phyloP scores from a whole-genome alignment of 2,797 vertebrate species.

The Clamator glandarius region DNA sequence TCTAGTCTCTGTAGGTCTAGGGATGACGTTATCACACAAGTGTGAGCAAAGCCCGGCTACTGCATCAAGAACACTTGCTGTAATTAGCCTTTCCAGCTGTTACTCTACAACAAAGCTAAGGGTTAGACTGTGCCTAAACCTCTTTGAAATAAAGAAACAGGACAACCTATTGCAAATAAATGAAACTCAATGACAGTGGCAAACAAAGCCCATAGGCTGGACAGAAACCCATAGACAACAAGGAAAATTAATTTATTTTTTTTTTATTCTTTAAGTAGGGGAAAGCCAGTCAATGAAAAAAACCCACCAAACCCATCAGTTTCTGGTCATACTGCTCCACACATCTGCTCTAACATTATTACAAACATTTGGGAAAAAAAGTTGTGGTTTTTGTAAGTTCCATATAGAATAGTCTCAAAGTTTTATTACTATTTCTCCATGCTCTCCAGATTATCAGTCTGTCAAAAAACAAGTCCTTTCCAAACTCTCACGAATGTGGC shows the following conservation, averaged over 20 bases:
- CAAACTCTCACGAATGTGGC: not conserved
- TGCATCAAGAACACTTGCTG: not conserved
- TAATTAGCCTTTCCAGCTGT: not conserved
- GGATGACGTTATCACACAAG: not conserved
- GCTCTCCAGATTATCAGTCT: not conserved
- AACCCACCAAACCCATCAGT: not conserved
- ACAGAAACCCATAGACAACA: not conserved
- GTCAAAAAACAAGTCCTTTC: not conserved
- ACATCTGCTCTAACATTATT: not conserved
- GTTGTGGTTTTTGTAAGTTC: not conserved
- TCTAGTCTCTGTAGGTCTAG: not conserved
- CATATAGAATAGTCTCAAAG: not conserved
- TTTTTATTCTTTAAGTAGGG: no score
- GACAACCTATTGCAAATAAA: not conserved
- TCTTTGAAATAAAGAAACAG: not conserved
- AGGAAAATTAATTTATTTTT: not conserved
- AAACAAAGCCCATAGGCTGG: not conserved
- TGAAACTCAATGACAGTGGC: not conserved
- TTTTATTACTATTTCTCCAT: not conserved
- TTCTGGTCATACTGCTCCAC: not conserved
- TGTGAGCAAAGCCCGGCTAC: not conserved
- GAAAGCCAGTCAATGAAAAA: fast-evolving
- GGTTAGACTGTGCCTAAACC: not conserved
- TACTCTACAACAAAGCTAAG: not conserved
- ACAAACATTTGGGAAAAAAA: not conserved